These are phyloP conservation scores for Ahaetulla prasina DNA, from an alignment of 2,113 vertebrate genomes.

Conservation along the genomic window DNA sequence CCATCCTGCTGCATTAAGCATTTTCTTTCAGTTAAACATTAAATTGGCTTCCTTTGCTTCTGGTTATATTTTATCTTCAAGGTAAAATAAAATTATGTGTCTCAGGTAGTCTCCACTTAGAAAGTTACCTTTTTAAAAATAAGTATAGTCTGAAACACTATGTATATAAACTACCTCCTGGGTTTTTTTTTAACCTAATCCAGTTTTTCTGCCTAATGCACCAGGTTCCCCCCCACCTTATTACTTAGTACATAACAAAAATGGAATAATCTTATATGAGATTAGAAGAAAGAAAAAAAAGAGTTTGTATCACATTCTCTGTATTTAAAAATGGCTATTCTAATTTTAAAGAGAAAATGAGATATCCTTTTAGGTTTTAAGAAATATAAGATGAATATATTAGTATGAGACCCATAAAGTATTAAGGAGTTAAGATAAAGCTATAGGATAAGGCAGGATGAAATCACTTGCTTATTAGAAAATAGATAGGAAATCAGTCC, in stretches of 20 bases:
- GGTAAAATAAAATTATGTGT: neutral
- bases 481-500: neutral
- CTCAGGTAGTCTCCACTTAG: neutral
- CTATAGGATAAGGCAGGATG: neutral
- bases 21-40: neutral
- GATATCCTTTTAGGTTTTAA: neutral
- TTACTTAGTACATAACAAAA: neutral
- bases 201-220: neutral
- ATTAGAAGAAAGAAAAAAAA: neutral
- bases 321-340: neutral
- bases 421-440: neutral
- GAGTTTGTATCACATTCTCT: neutral
- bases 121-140: neutral
- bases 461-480: neutral
- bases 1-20: neutral
- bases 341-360: neutral
- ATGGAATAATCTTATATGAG: neutral
- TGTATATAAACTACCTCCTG: neutral
- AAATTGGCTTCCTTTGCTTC: neutral
- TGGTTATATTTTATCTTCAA: conserved; percentile 22
- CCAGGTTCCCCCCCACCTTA: neutral
- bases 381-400: neutral
- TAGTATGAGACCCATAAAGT: neutral
- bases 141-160: neutral
- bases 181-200: no score